These are phyloP conservation scores for Otus sunia DNA, from an alignment of 2,113 vertebrate genomes.

Conservation along the genomic window DNA sequence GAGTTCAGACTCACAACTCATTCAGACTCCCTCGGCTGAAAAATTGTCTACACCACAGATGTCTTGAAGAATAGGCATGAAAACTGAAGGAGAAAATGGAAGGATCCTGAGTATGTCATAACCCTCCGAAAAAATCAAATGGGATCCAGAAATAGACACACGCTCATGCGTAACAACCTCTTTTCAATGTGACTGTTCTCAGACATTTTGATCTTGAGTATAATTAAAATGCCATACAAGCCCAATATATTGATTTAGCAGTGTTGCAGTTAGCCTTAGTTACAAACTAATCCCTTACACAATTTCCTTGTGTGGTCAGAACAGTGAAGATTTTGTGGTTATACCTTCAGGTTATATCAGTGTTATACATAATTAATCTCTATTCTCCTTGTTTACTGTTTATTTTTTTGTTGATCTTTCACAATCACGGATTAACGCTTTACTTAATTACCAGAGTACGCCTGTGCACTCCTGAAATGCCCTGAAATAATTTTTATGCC, in stretches of 20 bases:
- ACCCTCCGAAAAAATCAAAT: background rate
- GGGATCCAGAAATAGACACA: background rate
- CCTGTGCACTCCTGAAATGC: background rate
- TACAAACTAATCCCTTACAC: background rate
- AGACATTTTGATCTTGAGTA: background rate
- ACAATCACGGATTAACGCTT: background rate
- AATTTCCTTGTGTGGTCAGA: background rate
- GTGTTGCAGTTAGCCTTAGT: background rate
- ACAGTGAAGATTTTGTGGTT: background rate
- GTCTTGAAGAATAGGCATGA: background rate
- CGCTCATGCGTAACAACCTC: background rate
- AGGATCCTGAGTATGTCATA: background rate
- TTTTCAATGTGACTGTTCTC: background rate
- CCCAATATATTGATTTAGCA: background rate
- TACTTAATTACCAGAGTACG: background rate
- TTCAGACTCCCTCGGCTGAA: background rate
- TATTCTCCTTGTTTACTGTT: background rate
- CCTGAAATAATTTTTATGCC: background rate
- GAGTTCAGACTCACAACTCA: background rate
- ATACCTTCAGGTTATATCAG: background rate
- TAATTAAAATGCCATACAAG: background rate
- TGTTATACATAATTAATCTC: background rate
- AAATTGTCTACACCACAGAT: background rate
- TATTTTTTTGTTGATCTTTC: background rate
- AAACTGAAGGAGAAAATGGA: background rate